Conservation (phyloP, 1,140 invertebrate species). For the Agraylea sexmaculata region DNA sequence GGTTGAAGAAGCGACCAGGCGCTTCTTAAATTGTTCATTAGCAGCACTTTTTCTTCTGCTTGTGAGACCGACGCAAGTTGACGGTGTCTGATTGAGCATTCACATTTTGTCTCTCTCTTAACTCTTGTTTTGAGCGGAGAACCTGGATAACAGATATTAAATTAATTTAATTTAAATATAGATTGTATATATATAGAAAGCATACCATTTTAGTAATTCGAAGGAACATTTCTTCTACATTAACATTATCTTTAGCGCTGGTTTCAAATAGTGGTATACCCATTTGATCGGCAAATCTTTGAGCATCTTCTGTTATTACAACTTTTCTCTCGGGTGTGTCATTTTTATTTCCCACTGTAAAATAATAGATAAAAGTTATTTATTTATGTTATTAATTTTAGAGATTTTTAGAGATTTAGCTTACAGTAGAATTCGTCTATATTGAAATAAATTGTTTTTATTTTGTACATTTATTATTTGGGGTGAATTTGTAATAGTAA, state of each 20-base stretch:
- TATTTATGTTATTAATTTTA: constrained; percentile 12
- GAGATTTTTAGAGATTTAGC: background rate
- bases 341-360: constrained; percentile 97
- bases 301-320: constrained; percentile 92
- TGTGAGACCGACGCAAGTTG: constrained; percentile 41
- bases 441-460: too few relatives aligned
- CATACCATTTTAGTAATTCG: constrained; percentile 54
- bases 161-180: background rate
- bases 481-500: too few relatives aligned
- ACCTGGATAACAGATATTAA: constrained; percentile 28
- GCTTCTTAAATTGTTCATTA: too few relatives aligned
- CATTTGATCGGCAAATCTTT: constrained; percentile 94
- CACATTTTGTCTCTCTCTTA: constrained; percentile 47
- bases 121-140: constrained; percentile 43
- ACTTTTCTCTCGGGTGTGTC: constrained; percentile 95
- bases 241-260: constrained; percentile 97
- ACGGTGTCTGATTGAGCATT: constrained; percentile 41
- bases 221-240: constrained; percentile 90
- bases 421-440: background rate
- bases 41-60: constrained; percentile 46
- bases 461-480: too few relatives aligned
- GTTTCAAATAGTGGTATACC: constrained; percentile 95
- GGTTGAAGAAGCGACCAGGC: too few relatives aligned
- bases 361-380: constrained; percentile 16
- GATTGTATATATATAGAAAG: background rate